Evolutionary conservation across 1,140 invertebrate genomes (phyloP).

Genomic region (Lanistes nyassanus): DNA sequence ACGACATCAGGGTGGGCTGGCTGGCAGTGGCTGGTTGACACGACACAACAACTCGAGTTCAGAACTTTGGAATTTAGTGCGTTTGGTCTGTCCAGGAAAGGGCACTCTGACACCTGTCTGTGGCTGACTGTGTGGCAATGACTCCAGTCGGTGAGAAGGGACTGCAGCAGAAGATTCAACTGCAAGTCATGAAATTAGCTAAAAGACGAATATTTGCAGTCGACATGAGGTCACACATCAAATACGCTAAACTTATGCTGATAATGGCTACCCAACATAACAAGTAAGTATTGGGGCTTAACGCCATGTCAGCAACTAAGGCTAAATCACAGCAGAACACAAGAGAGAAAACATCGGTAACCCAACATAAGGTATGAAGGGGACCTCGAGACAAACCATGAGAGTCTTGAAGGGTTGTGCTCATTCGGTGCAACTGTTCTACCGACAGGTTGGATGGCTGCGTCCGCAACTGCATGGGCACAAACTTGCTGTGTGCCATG

Average conservation of each 20-base stretch:
- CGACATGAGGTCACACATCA: neutral
- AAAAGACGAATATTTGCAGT: neutral
- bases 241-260: neutral
- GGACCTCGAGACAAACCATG: constrained; percentile 14
- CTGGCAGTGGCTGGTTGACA: constrained; percentile 22
- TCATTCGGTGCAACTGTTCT: constrained; percentile 44
- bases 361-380: neutral
- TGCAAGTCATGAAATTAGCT: neutral
- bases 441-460: constrained; percentile 45
- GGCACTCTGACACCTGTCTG: constrained; percentile 25
- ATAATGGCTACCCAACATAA: neutral
- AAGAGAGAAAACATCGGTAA: neutral
- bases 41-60: constrained; percentile 22
- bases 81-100: constrained; percentile 2
- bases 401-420: constrained; percentile 43
- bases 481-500: constrained; percentile 42
- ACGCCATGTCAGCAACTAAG: too few species aligned
- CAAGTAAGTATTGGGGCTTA: neutral
- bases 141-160: constrained; percentile 38
- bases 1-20: constrained; percentile 11
- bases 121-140: constrained; percentile 41
- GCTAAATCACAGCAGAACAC: too few species aligned
- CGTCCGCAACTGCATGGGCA: constrained; percentile 51
- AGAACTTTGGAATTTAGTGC: constrained; percentile 14
- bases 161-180: constrained; percentile 16